Evolutionary conservation across 2,113 vertebrate genomes (phyloP).

Genomic region (Sterrhoptilus dennistouni): DNA sequence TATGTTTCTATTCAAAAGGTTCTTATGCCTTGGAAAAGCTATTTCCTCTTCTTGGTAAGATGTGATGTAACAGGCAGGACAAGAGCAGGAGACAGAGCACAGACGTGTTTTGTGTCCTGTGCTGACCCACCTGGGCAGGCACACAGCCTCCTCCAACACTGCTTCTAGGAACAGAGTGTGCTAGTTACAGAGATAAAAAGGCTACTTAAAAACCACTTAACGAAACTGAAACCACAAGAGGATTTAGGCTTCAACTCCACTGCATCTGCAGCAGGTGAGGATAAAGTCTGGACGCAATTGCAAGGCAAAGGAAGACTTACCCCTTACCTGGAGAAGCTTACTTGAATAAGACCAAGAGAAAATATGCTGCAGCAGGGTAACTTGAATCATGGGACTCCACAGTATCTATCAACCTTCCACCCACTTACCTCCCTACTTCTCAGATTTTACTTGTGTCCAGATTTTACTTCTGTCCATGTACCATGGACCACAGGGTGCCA

Average conservation of each 20-base stretch:
- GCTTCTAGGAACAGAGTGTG: neutral
- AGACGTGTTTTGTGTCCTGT: neutral
- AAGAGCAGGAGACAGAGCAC: accelerated
- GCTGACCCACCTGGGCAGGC: neutral
- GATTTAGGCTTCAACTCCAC: neutral
- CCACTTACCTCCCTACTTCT: neutral
- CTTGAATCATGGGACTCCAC: neutral
- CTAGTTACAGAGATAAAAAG: neutral
- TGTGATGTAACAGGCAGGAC: neutral
- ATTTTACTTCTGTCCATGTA: accelerated
- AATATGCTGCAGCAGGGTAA: neutral
- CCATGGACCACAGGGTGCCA: neutral
- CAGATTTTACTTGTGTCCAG: neutral
- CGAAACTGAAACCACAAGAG: neutral
- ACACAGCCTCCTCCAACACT: neutral
- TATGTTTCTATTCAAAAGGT: neutral
- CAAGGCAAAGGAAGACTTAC: neutral
- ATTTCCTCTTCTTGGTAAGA: neutral
- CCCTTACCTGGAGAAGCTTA: neutral
- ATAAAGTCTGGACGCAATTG: neutral
- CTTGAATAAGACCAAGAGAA: neutral
- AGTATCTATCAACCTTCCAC: neutral
- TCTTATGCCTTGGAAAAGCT: neutral
- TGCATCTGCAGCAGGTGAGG: neutral
- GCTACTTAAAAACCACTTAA: neutral